These are phyloP conservation scores for Neolamprologus caudopunctatus DNA, from an alignment of 2,113 vertebrate genomes.

Conservation along the genomic window DNA sequence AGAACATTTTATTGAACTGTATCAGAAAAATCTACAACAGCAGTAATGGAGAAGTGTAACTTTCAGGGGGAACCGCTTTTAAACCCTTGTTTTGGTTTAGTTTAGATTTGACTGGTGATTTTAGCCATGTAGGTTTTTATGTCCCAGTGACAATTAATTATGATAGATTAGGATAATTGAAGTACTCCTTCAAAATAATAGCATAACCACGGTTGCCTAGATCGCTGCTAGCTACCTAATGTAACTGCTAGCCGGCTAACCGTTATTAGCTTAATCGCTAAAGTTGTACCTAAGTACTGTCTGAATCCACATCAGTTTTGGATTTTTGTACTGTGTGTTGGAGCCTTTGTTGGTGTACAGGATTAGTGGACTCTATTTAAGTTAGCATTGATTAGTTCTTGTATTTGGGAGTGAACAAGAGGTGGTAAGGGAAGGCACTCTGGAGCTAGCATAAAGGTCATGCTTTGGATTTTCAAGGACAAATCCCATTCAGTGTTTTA, in stretches of 20 bases:
- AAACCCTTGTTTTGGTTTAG: not conserved
- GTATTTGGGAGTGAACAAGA: not conserved
- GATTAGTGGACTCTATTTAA: not conserved
- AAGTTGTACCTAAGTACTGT: not conserved
- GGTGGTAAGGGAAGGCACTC: not conserved
- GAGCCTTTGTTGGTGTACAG: not conserved
- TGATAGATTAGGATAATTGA: not conserved
- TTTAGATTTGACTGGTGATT: not conserved
- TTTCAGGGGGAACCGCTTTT: fast-evolving
- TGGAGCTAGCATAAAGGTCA: not conserved
- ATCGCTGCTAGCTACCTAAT: not conserved
- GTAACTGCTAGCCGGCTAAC: not conserved
- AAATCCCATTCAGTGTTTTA: not conserved
- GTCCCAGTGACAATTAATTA: not conserved
- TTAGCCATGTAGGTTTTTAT: not conserved
- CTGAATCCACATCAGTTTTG: not conserved
- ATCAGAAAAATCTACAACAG: not conserved
- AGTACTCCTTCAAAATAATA: not conserved
- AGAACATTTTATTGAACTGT: not conserved
- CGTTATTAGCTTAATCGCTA: not conserved
- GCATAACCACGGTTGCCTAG: not conserved
- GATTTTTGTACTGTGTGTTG: not conserved
- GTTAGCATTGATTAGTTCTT: not conserved
- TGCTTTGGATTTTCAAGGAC: not conserved
- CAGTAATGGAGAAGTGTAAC: not conserved